Evolutionary conservation across 2,888 invertebrate genomes (phyloP), one percentile per base, ranked within the genome.

Genomic region (Druceiella hillmani): DNA sequence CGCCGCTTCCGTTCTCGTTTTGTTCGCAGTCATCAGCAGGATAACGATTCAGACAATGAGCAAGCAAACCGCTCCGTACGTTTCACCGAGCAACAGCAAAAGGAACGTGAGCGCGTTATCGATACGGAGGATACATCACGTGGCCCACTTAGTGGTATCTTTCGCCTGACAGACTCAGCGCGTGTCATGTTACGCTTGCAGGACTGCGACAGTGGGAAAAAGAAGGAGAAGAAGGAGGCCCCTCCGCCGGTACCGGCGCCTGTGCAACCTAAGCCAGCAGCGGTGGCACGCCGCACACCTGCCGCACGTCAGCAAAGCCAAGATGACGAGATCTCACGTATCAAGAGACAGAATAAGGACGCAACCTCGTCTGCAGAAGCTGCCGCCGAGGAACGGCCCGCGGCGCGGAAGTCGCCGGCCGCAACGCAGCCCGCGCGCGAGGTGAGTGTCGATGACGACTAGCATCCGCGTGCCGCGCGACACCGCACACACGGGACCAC

Each of bases 41-140:
- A 83, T 33, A 83, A 84, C 50, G 87, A 87, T 51, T 87, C 87
- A 27, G 88, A 88, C 55, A 79, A 76, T 6, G 87, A 88, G 55
- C 70, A 69, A 48, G 61, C 64, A 3, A 64, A 67, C 17, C 74
- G 81, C 42, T 65, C 76, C 31, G 82, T 83, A 0, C 77, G 87
- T 49, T 78, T 84, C 52, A 78, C 78, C 43, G 79, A 78, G 35
- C 71, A 70, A 49, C 62, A 76, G 54, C 16, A 58, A 54, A 66
- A 74, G 58, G 76, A 75, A 54, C 77, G 78, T 49, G 80, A 80
- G 50, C 78, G 88, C 48, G 87, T 91, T 0, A 66, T 86, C 40
- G 92, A 91, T 55, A 91, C 91, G 4, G 92, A 93, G 65, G 92
- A 92, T 56, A 90, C 87, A 1, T 85, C 90, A 7, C 76, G 81